Evolutionary conservation across 1,140 invertebrate genomes (phyloP).

Genomic region (Pectinophora gossypiella): DNA sequence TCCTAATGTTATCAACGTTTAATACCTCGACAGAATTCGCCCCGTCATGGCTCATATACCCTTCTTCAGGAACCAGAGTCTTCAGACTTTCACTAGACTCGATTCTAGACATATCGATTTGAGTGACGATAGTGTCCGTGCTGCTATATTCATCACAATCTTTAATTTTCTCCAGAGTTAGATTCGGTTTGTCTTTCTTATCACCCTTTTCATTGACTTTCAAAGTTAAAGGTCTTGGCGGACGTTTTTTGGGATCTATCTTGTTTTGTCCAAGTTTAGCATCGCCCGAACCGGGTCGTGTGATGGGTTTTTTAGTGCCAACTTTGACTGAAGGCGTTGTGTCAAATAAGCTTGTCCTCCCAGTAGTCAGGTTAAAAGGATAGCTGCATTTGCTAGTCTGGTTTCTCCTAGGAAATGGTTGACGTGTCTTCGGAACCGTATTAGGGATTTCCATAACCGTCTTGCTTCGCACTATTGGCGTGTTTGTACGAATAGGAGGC

Average conservation of each 20-base stretch:
- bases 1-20: slow-evolving; percentile 65
- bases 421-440: slow-evolving; percentile 32
- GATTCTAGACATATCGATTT: slow-evolving; percentile 65
- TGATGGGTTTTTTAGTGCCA: slow-evolving; percentile 37
- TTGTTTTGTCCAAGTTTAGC: slow-evolving; percentile 56
- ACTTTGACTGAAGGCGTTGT: slow-evolving; percentile 30
- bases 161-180: slow-evolving; percentile 43
- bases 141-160: slow-evolving; percentile 67
- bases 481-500: slow-evolving; percentile 35
- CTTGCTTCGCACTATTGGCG: slow-evolving; percentile 68
- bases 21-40: slow-evolving; percentile 77
- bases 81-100: slow-evolving; percentile 72
- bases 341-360: slow-evolving; percentile 65
- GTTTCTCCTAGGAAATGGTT: slow-evolving; percentile 45
- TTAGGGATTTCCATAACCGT: slow-evolving; percentile 75
- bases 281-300: slow-evolving; percentile 46
- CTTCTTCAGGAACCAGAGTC: slow-evolving; percentile 66
- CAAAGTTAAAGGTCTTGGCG: slow-evolving; percentile 43
- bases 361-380: slow-evolving; percentile 71
- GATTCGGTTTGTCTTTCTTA: slow-evolving; percentile 39
- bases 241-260: slow-evolving; percentile 39
- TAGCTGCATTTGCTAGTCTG: slow-evolving; percentile 66
- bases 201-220: slow-evolving; percentile 46
- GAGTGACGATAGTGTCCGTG: slow-evolving; percentile 73
- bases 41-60: slow-evolving; percentile 72